Percentiles rank a stretch among this genome's conserved stretches.
phyloP scores from a whole-genome alignment of 2,888 invertebrate species.

The Leptopilina myrica region DNA sequence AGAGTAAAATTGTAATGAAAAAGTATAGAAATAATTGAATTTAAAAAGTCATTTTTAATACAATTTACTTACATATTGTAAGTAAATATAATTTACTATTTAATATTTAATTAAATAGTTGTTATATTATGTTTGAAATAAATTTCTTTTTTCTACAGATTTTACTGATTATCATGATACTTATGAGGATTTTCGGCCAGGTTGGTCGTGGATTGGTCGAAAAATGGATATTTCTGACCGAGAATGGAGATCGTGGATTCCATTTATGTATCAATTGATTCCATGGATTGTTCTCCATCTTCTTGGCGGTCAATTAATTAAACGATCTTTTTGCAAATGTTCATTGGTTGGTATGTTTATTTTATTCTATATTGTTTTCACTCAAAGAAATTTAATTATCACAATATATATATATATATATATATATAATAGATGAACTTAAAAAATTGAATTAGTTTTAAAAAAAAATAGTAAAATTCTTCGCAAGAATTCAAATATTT shows the following conservation, averaged over 20 bases:
- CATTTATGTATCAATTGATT: conserved; percentile 78
- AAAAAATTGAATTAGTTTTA: no score
- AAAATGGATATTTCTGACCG: conserved; percentile 83
- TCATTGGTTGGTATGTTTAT: conserved; percentile 60
- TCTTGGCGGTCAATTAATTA: conserved; percentile 77
- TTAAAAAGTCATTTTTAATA: no score
- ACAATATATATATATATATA: no score
- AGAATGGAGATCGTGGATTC: conserved; percentile 85
- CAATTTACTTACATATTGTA: no score
- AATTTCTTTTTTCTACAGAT: conserved; percentile 64
- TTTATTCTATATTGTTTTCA: not conserved
- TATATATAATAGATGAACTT: no score
- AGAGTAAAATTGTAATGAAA: no score
- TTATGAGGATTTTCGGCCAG: conserved; percentile 79
- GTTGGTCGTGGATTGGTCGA: conserved; percentile 79
- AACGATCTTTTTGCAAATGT: conserved; percentile 56
- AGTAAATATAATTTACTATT: no score
- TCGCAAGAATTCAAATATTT: no score
- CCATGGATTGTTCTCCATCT: conserved; percentile 80
- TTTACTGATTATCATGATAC: conserved; percentile 74
- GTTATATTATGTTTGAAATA: no score
- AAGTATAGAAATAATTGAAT: no score
- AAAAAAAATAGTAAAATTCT: no score
- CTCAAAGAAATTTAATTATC: conserved; percentile 23
- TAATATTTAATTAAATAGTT: no score